Evolutionary conservation across 1,140 invertebrate species (phyloP), one percentile per base, ranked within the genome.

Genomic region (Trialeurodes vaporariorum): DNA sequence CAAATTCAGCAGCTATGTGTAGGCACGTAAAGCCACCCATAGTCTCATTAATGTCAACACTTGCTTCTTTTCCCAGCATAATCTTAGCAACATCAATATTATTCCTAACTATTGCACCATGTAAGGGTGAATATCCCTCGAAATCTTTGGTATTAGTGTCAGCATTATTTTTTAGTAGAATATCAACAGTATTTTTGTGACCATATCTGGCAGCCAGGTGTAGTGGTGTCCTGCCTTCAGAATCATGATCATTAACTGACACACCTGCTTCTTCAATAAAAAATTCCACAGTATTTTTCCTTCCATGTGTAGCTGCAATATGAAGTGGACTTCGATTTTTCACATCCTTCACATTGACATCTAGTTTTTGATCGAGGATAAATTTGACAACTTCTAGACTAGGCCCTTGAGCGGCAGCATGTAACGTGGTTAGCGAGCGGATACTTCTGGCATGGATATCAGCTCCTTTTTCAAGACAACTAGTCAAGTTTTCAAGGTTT

Each of bases 121-220:
- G 63, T 49, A 64, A 64, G 12, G 66, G 67, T 1, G 63, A 59
- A n/a, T 60, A 17, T 17, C 67, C 60, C 5, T 60, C 9, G 27
- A 1, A 11, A 23, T 58, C 60, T n/a, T 63, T 25, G 0, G 27
- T 21, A 63, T 62, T 61, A 64, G 59, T 34, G 58, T 68, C 65
- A 13, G 64, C 59, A 27, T 69, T 68, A 66, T 67, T 68, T 66
- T 72, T 25, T 24, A 73, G 21, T 2, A 69, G n/a, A 40, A 64
- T 21, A 2, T 61, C 21, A 13, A 88, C 86, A 71, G 90, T 85
- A 61, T 74, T 72, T 11, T 70, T 65, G 61, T 69, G 58, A 25
- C 72, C 72, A 25, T 67, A 59, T 23, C 62, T 5, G 60, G 65
- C 40, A 23, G 69, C 70, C 22, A 70, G 25, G 62, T 70, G 68